Conservation (phyloP, 1,140 invertebrate species). For the Platorchestia sp. region DNA sequence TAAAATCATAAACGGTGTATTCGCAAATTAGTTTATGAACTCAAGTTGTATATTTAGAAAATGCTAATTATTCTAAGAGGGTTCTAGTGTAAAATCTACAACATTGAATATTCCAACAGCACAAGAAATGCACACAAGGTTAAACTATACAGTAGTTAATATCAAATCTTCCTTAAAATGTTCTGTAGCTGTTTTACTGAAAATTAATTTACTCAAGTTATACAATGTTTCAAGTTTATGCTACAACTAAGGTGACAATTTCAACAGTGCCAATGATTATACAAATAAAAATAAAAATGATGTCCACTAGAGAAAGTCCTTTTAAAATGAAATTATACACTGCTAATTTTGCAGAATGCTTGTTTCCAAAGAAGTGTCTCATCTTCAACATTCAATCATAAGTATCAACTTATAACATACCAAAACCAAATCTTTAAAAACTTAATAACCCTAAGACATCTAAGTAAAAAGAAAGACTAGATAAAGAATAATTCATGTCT, state of each 20-base stretch:
- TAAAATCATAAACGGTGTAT: not conserved
- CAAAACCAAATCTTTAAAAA: too few relatives aligned
- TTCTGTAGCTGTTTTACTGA: not conserved
- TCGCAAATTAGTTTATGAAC: not conserved
- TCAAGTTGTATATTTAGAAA: not conserved
- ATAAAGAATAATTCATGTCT: too few relatives aligned
- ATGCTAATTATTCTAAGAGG: not conserved
- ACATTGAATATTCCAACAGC: not conserved
- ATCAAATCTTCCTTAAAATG: not conserved
- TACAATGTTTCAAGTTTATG: not conserved
- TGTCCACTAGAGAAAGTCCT: not conserved
- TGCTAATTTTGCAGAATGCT: not conserved
- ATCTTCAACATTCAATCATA: not conserved
- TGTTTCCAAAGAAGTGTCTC: not conserved
- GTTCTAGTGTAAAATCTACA: not conserved
- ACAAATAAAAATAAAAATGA: not conserved
- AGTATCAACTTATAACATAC: not conserved
- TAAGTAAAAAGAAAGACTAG: too few relatives aligned
- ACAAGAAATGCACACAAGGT: not conserved
- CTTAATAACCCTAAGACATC: too few relatives aligned
- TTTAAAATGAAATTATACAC: not conserved
- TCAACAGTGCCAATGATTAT: not conserved
- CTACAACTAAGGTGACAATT: not conserved
- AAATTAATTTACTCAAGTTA: not conserved
- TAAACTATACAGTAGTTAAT: not conserved